Evolutionary conservation across 2,113 vertebrate genomes (phyloP).

Genomic region (Phrynosoma blainvillii): DNA sequence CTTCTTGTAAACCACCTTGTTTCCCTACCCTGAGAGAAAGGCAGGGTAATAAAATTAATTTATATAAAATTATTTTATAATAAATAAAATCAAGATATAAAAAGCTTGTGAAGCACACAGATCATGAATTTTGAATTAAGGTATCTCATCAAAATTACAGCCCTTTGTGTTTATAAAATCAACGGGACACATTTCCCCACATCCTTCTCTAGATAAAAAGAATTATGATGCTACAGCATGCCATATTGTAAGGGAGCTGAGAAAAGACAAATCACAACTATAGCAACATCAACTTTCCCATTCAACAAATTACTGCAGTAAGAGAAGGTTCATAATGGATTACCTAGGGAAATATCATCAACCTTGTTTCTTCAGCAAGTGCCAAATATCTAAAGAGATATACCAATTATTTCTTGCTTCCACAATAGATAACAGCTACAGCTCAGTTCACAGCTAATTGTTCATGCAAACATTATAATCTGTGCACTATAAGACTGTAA

Average conservation of each 20-base stretch:
- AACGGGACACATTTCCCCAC: neutral
- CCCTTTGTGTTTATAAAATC: neutral
- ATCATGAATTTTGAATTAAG: neutral
- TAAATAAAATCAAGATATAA: no score
- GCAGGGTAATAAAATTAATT: no score
- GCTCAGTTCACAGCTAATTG: neutral
- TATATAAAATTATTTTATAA: no score
- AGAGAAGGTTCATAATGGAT: neutral
- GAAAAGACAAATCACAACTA: neutral
- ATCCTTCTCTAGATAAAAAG: neutral
- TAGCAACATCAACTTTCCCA: neutral
- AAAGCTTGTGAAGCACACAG: no score
- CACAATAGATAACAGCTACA: neutral
- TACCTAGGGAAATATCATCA: neutral
- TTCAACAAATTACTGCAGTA: neutral
- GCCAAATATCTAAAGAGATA: neutral
- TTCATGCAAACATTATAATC: neutral
- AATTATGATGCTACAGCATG: neutral
- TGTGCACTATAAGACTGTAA: accelerated
- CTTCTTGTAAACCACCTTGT: no score
- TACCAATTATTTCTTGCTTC: neutral
- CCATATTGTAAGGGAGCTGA: neutral
- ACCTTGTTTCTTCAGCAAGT: neutral
- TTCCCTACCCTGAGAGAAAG: no score
- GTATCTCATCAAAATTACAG: no score